Percentiles rank a stretch among this genome's conserved stretches.
Conservation (phyloP, 2,113 vertebrate species). For the Ptyas mucosa region DNA sequence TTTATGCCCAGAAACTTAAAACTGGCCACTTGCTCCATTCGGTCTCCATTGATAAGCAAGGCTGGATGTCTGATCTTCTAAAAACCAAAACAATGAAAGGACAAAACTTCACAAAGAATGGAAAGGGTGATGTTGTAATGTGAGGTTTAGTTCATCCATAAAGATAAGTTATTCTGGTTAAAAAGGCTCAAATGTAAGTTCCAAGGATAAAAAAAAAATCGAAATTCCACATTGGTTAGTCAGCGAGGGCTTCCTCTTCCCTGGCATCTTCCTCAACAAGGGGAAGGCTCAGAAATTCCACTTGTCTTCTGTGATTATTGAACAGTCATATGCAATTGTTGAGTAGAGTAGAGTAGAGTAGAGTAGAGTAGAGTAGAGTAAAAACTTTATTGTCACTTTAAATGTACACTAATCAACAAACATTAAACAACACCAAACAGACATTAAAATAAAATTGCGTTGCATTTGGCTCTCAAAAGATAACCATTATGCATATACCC, state of each 20-base stretch:
- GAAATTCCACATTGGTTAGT: background rate
- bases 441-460: no score
- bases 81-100: background rate
- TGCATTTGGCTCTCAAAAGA: no score
- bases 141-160: background rate
- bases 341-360: no score
- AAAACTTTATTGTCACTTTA: no score
- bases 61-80: background rate
- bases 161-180: background rate
- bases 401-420: no score
- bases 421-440: no score
- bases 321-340: background rate
- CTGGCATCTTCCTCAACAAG: background rate
- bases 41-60: no score
- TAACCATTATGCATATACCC: no score
- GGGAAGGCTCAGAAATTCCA: background rate
- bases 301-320: background rate
- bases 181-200: background rate
- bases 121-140: background rate
- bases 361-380: no score
- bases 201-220: background rate
- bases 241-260: background rate
- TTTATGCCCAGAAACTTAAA: no score
- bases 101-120: background rate
- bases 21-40: no score